phyloP scores from a whole-genome alignment of 2,797 vertebrate species.

The Lepilemur septentrionalis region DNA sequence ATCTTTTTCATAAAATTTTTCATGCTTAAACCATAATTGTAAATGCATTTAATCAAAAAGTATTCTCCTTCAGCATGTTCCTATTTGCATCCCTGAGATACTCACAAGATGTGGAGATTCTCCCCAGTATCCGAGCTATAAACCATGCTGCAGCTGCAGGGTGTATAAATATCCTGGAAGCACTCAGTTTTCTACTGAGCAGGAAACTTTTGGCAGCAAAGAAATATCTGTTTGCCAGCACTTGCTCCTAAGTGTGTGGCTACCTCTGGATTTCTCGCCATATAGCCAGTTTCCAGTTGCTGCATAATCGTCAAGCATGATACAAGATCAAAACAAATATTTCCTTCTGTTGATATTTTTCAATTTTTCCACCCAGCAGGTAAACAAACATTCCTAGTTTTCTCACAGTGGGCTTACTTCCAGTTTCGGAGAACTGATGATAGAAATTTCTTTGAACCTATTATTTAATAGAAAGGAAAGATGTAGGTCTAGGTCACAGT shows the following conservation, averaged over 20 bases:
- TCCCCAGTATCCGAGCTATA: not conserved
- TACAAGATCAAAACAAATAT: constrained; percentile 66
- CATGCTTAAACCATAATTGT: not conserved
- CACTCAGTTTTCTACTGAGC: not conserved
- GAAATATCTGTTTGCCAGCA: not conserved
- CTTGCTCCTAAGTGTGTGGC: not conserved
- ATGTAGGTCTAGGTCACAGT: not conserved
- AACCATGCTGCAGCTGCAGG: not conserved
- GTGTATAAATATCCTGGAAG: not conserved
- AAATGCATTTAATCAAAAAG: not conserved
- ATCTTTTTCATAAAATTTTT: not conserved
- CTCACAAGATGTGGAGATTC: not conserved
- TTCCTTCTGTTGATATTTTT: constrained; percentile 70
- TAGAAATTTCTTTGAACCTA: constrained; percentile 55
- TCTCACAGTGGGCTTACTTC: constrained; percentile 55
- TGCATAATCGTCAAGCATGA: constrained; percentile 17
- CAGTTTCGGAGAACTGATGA: constrained; percentile 54
- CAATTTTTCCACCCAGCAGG: constrained; percentile 69
- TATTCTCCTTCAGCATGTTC: not conserved
- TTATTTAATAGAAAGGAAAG: not conserved
- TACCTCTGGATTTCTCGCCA: not conserved
- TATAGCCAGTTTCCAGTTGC: constrained; percentile 41
- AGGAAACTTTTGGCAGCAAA: not conserved
- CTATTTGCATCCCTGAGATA: not conserved
- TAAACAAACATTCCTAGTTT: constrained; percentile 65